phyloP scores from a whole-genome alignment of 2,113 vertebrate species.

The Callipepla californica region DNA sequence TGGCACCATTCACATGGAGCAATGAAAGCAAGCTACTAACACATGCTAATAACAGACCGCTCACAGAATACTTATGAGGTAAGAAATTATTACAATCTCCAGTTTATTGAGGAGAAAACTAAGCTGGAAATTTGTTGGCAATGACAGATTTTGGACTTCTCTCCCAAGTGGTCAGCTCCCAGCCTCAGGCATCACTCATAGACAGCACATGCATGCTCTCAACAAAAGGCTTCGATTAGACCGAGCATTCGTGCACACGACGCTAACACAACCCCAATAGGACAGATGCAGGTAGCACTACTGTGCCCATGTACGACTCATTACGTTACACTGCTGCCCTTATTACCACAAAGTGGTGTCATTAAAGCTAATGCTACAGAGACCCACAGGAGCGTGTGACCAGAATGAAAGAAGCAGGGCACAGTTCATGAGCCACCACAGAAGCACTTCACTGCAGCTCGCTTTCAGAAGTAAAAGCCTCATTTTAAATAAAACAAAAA shows the following conservation, averaged over 20 bases:
- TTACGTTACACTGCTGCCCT: not conserved
- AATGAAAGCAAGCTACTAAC: conserved; percentile 19
- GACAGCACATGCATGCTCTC: not conserved
- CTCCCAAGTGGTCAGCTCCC: not conserved
- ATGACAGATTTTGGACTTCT: not conserved
- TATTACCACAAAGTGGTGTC: conserved; percentile 39
- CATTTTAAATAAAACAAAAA: conserved; percentile 68
- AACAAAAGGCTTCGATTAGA: not conserved
- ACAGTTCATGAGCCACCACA: conserved; percentile 45
- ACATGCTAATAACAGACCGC: not conserved
- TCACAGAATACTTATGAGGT: not conserved
- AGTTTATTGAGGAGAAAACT: not conserved
- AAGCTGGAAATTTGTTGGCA: not conserved
- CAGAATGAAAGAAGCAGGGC: conserved; percentile 23
- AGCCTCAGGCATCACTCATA: accelerated
- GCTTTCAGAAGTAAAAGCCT: conserved; percentile 52
- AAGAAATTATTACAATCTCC: not conserved
- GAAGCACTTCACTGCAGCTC: conserved; percentile 30
- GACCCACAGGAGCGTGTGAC: conserved; percentile 12
- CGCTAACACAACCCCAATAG: not conserved
- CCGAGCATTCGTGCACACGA: not conserved
- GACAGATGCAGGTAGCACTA: not conserved
- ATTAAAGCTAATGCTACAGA: conserved; percentile 54
- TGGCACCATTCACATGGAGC: conserved; percentile 21
- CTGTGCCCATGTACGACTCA: not conserved